Evolutionary conservation across 2,113 vertebrate species (phyloP), one percentile per base, ranked within the genome.

Genomic region (Columbina picui): DNA sequence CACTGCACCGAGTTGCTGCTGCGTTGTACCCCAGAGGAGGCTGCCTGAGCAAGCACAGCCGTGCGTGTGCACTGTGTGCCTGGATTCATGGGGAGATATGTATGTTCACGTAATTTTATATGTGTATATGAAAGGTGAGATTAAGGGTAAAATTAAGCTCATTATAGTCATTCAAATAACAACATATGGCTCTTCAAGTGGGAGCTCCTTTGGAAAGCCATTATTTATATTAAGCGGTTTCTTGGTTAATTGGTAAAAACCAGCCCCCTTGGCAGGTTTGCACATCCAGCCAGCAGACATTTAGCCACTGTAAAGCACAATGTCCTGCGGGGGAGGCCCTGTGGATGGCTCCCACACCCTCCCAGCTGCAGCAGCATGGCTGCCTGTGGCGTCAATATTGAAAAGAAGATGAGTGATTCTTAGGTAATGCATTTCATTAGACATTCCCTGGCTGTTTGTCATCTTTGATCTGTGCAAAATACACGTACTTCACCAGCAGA

Each of bases 331-430:
- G 38, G 23, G n/a, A 15, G 14, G 27, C 38, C 1, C 1, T 17
- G 38, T 3, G 4, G 15, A 34, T 12, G 53, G 27, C 53, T 73
- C 26, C 47, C 2, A 6, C 2, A 7, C 19, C 22, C 25, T 21
- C 39, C 19, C 19, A 20, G 50, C 57, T 36, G 41, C 2, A 3
- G 57, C 27, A 38, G 26, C 0, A 0, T 13, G 12, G 23, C 50
- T 49, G 41, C 27, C 1, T 2, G 39, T 16, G 49, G 57, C 25
- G 30, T 34, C 29, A 53, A 29, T 50, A 32, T 8, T 55, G 67
- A 59, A 80, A 84, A 90, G 12, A 55, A 19, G 27, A 34, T 1
- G 4, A 55, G 14, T 80, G 83, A 74, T 68, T 69, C 52, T 69
- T 30, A 47, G 59, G 39, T 78, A 39, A 34, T 9, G 5, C 5